Evolutionary conservation across 2,113 vertebrate genomes (phyloP).

Genomic region (Xerus inauris): DNA sequence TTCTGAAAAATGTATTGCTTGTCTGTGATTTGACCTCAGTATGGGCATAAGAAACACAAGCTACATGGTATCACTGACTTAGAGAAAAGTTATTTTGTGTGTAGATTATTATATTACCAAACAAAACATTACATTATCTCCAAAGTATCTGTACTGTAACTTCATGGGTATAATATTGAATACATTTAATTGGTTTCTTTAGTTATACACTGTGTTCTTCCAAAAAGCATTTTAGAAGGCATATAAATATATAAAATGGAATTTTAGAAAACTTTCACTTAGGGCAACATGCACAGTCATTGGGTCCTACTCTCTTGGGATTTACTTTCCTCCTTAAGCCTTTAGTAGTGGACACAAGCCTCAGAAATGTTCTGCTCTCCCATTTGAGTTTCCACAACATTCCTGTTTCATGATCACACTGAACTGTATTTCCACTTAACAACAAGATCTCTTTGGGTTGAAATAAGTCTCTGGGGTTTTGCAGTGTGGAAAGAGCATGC

Average conservation of each 20-base stretch:
- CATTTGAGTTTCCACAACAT: neutral
- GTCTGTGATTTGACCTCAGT: neutral
- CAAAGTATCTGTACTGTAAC: neutral
- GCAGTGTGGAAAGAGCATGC: rapidly evolving
- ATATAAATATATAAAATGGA: neutral
- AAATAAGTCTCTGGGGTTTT: neutral
- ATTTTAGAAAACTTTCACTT: neutral
- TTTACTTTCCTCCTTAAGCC: neutral
- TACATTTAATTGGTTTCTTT: neutral
- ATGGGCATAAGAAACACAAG: neutral
- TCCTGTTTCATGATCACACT: neutral
- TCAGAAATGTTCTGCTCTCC: neutral
- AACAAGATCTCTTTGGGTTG: neutral
- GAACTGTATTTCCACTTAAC: neutral
- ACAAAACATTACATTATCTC: neutral
- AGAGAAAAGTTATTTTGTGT: neutral
- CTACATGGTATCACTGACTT: neutral
- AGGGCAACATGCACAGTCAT: neutral
- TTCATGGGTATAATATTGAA: neutral
- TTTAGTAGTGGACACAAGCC: neutral
- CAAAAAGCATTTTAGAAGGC: neutral
- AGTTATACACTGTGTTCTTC: neutral
- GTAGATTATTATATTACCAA: neutral
- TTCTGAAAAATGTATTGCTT: neutral
- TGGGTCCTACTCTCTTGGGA: neutral